These are phyloP conservation scores for Seriola aureovittata DNA, from an alignment of 2,113 vertebrate species.

Conservation along the genomic window DNA sequence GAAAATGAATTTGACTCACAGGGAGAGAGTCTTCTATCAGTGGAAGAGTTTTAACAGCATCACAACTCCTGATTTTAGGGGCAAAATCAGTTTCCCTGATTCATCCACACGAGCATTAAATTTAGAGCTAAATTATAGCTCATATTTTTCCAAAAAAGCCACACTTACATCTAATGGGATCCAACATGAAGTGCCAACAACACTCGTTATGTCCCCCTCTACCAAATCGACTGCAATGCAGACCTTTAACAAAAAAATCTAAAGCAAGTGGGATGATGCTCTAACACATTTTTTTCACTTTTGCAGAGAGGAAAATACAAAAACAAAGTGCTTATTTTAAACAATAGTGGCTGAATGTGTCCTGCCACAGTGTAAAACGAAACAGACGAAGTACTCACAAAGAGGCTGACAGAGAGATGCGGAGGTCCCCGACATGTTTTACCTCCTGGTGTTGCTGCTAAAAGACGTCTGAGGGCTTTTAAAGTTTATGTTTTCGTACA, in stretches of 20 bases:
- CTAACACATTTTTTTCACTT: neutral
- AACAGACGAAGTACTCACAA: constrained; percentile 71
- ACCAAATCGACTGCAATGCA: neutral
- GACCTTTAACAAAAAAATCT: neutral
- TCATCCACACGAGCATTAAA: neutral
- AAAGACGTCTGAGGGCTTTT: constrained; percentile 87
- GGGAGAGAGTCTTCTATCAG: neutral
- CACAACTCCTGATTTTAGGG: neutral
- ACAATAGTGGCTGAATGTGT: neutral
- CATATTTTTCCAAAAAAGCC: constrained; percentile 3
- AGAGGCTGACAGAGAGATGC: constrained; percentile 61
- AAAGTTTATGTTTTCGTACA: constrained; percentile 93
- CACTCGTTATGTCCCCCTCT: neutral
- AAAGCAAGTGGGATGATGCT: neutral
- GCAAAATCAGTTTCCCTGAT: constrained; percentile 1
- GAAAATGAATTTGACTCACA: constrained; percentile 31
- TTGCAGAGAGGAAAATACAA: neutral
- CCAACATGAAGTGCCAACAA: neutral
- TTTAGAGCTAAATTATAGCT: neutral
- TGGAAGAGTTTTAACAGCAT: constrained; percentile 25
- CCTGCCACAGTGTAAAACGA: neutral
- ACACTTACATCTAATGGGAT: neutral
- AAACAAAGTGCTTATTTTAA: neutral
- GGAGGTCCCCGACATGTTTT: constrained; percentile 59
- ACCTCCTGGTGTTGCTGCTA: constrained; percentile 86